Percentiles rank a stretch among this genome's conserved stretches.
Conservation (phyloP, 2,888 invertebrate genomes). For the Drosophila limbata region DNA sequence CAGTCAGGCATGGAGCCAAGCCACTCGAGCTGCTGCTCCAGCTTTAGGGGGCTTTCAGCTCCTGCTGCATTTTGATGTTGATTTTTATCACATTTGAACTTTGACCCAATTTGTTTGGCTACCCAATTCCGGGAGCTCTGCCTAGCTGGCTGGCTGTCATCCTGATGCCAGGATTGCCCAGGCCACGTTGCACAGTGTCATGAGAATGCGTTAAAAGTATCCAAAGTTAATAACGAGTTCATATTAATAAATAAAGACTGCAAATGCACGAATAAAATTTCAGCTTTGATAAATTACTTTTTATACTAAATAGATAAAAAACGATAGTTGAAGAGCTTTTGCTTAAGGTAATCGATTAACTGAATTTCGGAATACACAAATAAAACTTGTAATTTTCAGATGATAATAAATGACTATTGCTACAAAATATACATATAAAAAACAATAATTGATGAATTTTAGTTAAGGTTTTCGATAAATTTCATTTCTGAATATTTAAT, state of each 20-base stretch:
- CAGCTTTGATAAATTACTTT: neutral
- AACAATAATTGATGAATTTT: too few relatives aligned
- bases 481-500: too few relatives aligned
- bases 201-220: neutral
- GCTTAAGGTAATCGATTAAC: neutral
- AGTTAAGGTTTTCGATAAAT: too few relatives aligned
- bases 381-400: too few relatives aligned
- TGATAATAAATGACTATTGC: too few relatives aligned
- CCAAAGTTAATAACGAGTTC: neutral
- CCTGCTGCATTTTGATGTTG: conserved; percentile 62
- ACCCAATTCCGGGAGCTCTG: conserved; percentile 61
- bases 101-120: conserved; percentile 77
- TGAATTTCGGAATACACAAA: neutral
- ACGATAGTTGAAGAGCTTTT: neutral
- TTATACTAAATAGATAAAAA: neutral
- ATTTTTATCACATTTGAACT: conserved; percentile 82
- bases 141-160: conserved; percentile 27
- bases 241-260: neutral
- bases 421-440: too few relatives aligned
- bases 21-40: conserved; percentile 36
- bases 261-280: too few relatives aligned
- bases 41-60: conserved; percentile 11
- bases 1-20: conserved; percentile 54
- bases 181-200: conserved; percentile 31
- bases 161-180: conserved; percentile 48